phyloP scores from a whole-genome alignment of 2,113 vertebrate genomes.

The Camarhynchus parvulus region DNA sequence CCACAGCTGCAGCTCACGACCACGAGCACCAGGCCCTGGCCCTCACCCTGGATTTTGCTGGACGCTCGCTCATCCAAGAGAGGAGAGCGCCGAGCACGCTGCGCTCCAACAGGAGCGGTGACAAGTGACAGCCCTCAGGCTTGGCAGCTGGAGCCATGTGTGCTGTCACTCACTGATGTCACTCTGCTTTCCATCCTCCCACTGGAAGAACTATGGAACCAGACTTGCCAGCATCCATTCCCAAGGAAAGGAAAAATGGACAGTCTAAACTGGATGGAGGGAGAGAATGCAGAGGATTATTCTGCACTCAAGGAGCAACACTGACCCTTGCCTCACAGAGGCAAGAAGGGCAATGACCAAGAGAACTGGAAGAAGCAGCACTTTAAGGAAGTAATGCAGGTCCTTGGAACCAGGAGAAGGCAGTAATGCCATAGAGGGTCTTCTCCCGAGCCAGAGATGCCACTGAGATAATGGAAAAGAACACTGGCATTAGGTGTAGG shows the following conservation, averaged over 20 bases:
- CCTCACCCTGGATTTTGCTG: fast-evolving
- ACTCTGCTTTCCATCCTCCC: not conserved
- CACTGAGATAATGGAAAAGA: not conserved
- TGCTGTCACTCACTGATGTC: not conserved
- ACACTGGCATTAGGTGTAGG: not conserved
- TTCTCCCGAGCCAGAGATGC: not conserved
- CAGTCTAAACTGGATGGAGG: not conserved
- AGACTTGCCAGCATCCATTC: not conserved
- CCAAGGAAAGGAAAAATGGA: not conserved
- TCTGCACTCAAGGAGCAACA: not conserved
- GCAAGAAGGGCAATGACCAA: not conserved
- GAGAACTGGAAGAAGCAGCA: not conserved
- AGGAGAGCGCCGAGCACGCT: not conserved
- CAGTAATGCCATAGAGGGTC: not conserved
- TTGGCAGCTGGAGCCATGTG: not conserved
- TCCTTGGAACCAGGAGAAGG: not conserved
- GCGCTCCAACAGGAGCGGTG: not conserved
- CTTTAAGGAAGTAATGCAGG: not conserved
- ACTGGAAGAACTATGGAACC: fast-evolving
- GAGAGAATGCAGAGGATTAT: not conserved
- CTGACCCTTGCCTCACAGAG: not conserved
- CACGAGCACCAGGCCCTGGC: not conserved
- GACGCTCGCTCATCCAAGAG: fast-evolving
- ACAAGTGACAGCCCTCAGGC: not conserved
- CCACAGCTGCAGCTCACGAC: not conserved